phyloP scores from a whole-genome alignment of 2,888 invertebrate species.

The Diadegma fenestrale region DNA sequence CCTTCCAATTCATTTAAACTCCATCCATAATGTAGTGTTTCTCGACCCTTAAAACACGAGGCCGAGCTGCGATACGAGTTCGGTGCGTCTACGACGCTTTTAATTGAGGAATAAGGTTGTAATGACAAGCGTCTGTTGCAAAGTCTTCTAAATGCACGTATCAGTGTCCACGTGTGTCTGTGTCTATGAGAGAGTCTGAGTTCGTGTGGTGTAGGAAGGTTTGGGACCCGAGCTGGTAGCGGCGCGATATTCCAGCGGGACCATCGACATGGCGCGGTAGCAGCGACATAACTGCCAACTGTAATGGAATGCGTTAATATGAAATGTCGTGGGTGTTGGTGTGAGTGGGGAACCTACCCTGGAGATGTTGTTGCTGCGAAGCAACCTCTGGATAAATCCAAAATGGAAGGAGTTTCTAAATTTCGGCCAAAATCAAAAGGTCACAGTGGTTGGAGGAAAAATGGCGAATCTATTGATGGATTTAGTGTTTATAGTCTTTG shows the following conservation, averaged over 20 bases:
- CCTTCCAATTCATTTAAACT: slow-evolving; percentile 51
- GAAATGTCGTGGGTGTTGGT: slow-evolving; percentile 72
- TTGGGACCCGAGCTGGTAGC: slow-evolving; percentile 32
- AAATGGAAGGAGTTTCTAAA: slow-evolving; percentile 28
- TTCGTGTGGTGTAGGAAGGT: slow-evolving; percentile 22
- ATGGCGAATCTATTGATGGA: too few relatives aligned
- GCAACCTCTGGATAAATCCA: slow-evolving; percentile 30
- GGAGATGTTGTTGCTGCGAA: slow-evolving; percentile 9
- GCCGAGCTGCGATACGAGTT: slow-evolving; percentile 52
- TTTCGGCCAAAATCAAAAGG: slow-evolving; percentile 5
- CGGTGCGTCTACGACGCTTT: slow-evolving; percentile 67
- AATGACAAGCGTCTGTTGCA: slow-evolving; percentile 46
- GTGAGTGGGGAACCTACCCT: slow-evolving; percentile 18
- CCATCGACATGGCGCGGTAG: slow-evolving; percentile 78
- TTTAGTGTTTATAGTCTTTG: background rate
- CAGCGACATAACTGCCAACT: slow-evolving; percentile 75
- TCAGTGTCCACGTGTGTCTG: background rate
- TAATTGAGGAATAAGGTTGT: slow-evolving; percentile 60
- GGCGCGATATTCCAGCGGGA: slow-evolving; percentile 74
- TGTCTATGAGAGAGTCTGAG: background rate
- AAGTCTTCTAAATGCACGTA: background rate
- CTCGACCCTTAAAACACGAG: slow-evolving; percentile 1
- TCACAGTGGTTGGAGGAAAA: background rate
- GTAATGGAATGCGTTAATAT: slow-evolving; percentile 83
- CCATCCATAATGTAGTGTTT: slow-evolving; percentile 14